Evolutionary conservation across 1,140 invertebrate genomes (phyloP).

Genomic region (Dysdera silvatica): DNA sequence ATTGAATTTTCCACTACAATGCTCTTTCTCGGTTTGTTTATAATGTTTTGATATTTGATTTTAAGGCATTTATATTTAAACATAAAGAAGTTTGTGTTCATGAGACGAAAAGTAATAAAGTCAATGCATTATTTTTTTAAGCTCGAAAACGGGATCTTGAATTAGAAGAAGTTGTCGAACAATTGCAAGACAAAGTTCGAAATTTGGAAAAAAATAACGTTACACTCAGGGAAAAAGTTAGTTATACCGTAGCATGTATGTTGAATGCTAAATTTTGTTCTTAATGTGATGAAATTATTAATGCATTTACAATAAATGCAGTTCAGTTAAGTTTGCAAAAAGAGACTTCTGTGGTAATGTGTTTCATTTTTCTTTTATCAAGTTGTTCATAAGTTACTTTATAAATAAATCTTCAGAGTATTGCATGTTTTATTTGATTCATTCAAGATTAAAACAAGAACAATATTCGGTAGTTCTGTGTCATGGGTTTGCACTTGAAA

Average conservation of each 20-base stretch:
- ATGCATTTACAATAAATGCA: not conserved
- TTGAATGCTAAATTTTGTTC: not conserved
- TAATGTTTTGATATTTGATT: not conserved
- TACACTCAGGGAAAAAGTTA: constrained; percentile 46
- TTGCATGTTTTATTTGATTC: not conserved
- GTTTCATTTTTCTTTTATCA: too few relatives aligned
- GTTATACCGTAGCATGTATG: not conserved
- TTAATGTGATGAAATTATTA: not conserved
- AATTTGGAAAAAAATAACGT: constrained; percentile 44
- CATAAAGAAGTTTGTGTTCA: too few relatives aligned
- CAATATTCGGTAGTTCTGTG: too few relatives aligned
- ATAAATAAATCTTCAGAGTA: not conserved
- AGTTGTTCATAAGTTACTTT: not conserved
- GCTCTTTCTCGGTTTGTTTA: not conserved
- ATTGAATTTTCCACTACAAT: not conserved
- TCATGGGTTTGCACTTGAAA: too few relatives aligned
- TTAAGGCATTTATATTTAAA: too few relatives aligned
- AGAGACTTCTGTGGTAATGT: too few relatives aligned
- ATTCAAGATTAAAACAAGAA: too few relatives aligned
- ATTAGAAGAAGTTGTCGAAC: constrained; percentile 44
- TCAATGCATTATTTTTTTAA: constrained; percentile 25
- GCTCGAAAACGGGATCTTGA: constrained; percentile 43
- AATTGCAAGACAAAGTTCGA: constrained; percentile 42
- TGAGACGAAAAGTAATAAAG: too few relatives aligned
- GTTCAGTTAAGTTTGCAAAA: too few relatives aligned